Evolutionary conservation across 2,888 invertebrate genomes (phyloP), one percentile per base, ranked within the genome.

Genomic region (Ditula angustiorana): DNA sequence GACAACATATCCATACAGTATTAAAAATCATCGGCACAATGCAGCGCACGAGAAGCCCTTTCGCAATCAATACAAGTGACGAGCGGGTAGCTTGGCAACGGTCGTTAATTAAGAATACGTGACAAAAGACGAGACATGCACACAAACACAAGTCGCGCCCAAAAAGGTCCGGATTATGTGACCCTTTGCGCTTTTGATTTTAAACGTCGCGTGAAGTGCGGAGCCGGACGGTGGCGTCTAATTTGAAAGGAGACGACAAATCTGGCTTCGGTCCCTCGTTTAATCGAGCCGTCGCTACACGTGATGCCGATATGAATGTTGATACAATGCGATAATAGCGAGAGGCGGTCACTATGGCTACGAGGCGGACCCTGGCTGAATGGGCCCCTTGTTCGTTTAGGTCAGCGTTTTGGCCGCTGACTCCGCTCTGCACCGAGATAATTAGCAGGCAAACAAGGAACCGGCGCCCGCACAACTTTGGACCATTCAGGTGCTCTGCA

Each of bases 71-170:
- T 91, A 88, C 83, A 85, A 88, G 86, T 87, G 87, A 90, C 82
- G 87, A 86, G 84, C 81, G 83, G 88, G 90, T 85, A 79, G 84
- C 82, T 76, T 78, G 80, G 87, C 87, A 84, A 85, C 85, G 85
- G 85, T 81, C 85, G 85, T 93, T 93, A 93, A 93, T 93, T 93
- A 93, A 92, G 93, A 92, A 91, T 92, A 93, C 93, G 93, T 93
- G 93, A 93, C 92, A 93, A 93, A 93, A 93, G 93, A 92, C 87
- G 91, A 88, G 90, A 89, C 89, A 86, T 85, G 85, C 87, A 88
- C 87, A 90, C 86, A 90, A 86, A 89, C 82, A 89, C 83, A 88
- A 88, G 88, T 84, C 79, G 83, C 80, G 74, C 74, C 75, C 85
- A 90, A 92, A 93, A 92, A 92, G 92, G 92, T 88, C 85, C 81